Evolutionary conservation across 2,888 invertebrate genomes (phyloP).

Genomic region (Drosophila rellima): DNA sequence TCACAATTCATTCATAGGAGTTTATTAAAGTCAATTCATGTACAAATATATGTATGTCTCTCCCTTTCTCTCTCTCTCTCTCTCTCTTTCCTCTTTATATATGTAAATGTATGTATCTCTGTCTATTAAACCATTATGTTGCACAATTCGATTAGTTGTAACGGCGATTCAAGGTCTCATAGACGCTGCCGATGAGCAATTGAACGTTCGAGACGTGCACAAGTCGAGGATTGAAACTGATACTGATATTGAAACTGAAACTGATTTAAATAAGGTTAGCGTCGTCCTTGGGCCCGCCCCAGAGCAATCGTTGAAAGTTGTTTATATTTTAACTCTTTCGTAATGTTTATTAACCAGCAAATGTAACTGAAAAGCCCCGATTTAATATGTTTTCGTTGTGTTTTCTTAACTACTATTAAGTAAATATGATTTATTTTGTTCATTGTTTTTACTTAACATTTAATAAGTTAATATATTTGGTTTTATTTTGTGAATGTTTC

Average conservation of each 20-base stretch:
- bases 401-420: constrained; percentile 31
- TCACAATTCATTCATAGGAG: constrained; percentile 28
- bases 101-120: constrained; percentile 19
- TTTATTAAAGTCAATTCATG: constrained; percentile 1
- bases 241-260: constrained; percentile 70
- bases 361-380: constrained; percentile 38
- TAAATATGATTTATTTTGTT: constrained; percentile 32
- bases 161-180: constrained; percentile 86
- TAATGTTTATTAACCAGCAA: constrained; percentile 62
- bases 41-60: constrained; percentile 1
- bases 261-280: constrained; percentile 85
- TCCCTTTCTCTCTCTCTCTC: constrained; percentile 13
- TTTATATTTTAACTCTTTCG: constrained; percentile 42
- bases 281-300: constrained; percentile 45
- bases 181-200: constrained; percentile 86
- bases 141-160: constrained; percentile 81
- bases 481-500: constrained; percentile 8
- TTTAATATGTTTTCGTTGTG: constrained; percentile 38
- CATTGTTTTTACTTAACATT: constrained; percentile 16
- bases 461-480: constrained; percentile 21
- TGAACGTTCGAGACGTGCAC: constrained; percentile 85
- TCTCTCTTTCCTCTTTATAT: constrained; percentile 16
- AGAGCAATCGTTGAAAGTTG: constrained; percentile 59
- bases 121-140: constrained; percentile 11
- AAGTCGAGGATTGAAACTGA: constrained; percentile 83